A percentile compares a stretch with the other conserved stretches of the same genome.
Conservation (phyloP, 2,113 vertebrate species). For the Dipodomys stephensi region DNA sequence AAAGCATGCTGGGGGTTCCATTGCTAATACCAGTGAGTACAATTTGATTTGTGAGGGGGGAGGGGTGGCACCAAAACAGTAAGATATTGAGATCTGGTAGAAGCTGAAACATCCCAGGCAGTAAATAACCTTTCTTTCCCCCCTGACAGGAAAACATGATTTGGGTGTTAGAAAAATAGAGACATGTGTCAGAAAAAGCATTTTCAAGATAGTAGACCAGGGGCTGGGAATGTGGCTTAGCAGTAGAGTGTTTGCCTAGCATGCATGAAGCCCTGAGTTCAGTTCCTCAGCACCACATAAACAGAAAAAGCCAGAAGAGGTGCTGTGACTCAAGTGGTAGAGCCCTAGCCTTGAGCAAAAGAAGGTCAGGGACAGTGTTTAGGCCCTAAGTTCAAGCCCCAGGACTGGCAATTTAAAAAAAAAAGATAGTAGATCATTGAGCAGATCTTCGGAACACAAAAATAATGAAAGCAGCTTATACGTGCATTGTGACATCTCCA, state of each 20-base stretch:
- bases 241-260: too few relatives aligned
- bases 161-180: background rate
- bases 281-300: too few relatives aligned
- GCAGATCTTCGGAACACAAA: background rate
- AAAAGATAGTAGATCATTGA: background rate
- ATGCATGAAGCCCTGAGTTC: too few relatives aligned
- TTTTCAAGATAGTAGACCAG: background rate
- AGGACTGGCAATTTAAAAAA: too few relatives aligned
- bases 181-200: background rate
- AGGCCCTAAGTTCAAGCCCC: too few relatives aligned
- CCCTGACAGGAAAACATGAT: background rate
- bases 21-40: background rate
- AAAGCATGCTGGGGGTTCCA: background rate
- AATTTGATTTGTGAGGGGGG: background rate
- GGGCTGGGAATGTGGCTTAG: too few relatives aligned
- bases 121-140: background rate
- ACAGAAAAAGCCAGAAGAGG: too few relatives aligned
- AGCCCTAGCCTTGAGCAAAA: too few relatives aligned
- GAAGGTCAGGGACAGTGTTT: too few relatives aligned
- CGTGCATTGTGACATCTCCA: background rate
- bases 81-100: background rate
- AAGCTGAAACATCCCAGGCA: background rate
- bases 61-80: fast-evolving
- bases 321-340: too few relatives aligned
- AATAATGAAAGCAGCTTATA: background rate